Conservation (phyloP, 2,113 vertebrate species). For the Ageneiosus marmoratus region DNA sequence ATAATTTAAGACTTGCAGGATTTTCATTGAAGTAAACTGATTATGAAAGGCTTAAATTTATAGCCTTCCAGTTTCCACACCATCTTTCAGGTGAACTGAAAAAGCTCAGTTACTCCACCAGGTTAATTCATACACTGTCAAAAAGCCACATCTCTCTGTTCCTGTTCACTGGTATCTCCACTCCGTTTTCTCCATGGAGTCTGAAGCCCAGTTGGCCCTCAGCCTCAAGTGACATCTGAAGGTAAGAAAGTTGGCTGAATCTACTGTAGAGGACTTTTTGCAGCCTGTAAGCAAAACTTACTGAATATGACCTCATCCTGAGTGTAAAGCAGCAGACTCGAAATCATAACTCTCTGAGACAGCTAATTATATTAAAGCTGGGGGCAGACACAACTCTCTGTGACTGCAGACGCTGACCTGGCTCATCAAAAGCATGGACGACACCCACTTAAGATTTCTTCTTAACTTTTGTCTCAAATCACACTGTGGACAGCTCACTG, state of each 20-base stretch:
- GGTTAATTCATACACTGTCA: conserved; percentile 53
- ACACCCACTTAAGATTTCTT: background rate
- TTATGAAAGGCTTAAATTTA: background rate
- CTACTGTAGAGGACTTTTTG: conserved; percentile 41
- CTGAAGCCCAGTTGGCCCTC: conserved; percentile 17
- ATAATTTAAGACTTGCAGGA: background rate
- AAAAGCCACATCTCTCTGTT: conserved; percentile 42
- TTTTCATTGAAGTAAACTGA: background rate
- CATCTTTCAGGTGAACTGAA: conserved; percentile 27
- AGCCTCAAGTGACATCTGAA: conserved; percentile 27
- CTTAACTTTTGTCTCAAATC: conserved; percentile 34
- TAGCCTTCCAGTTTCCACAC: conserved; percentile 6
- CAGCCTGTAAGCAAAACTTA: conserved; percentile 60
- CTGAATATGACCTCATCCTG: conserved; percentile 63
- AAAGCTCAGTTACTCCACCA: conserved; percentile 39
- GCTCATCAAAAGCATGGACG: conserved; percentile 46
- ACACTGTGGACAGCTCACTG: conserved; percentile 7
- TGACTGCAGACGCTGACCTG: conserved; percentile 39
- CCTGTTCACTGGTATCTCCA: conserved; percentile 29
- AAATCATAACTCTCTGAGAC: conserved; percentile 61
- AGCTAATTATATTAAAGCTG: conserved; percentile 71
- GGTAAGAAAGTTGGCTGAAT: conserved; percentile 41
- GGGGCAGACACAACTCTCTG: conserved; percentile 26
- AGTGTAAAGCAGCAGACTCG: conserved; percentile 22
- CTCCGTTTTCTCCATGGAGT: conserved; percentile 40